Evolutionary conservation across 2,888 invertebrate species (phyloP), one percentile per base, ranked within the genome.

Genomic region (Agriopis leucophaearia): DNA sequence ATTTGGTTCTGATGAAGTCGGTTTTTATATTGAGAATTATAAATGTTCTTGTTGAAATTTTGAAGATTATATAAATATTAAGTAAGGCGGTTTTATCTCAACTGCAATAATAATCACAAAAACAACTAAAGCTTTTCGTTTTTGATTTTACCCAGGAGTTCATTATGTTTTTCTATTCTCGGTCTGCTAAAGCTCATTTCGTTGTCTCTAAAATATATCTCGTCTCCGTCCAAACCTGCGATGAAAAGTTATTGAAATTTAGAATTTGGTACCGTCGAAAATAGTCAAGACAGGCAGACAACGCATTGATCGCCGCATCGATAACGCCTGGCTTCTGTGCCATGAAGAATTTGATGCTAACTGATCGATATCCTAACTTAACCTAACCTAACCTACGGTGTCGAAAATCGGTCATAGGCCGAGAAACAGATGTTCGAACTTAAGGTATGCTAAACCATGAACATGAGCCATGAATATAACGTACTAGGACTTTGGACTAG

Each of bases 141-240:
- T 40, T 54, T 54, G 1, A 40, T 54, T 16, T 54, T 54, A 54
- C 54, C 54, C 12, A 40, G 1, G 40, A 36, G 1, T 18, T 18
- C 55, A 9, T 18, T 56, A 44, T n/a, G 42, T n/a, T n/a, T 56
- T 44, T 56, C 56, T 40, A 55, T 6, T 40, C 1, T 55, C 18
- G 55, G 40, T 18, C 15, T 54, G 42, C 7, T 27, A 27, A 15
- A 44, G 18, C 16, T 58, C 18, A 45, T 1, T 45, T 58, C 38
- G 15, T 64, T 58, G 44, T 16, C 45, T 5, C 44, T 12, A 45
- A 58, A 58, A 58, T 52, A 45, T 45, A 64, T 52, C 0, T 8
- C 4, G 64, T 50, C 64, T 35, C 38, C 50, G 27, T 45, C 18
- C 10, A 47, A 13, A 38, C 52, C 64, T 64, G 64, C 36, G 64